These are phyloP conservation scores for Tenualosa ilisha DNA, from an alignment of 2,797 vertebrate species.

Conservation along the genomic window DNA sequence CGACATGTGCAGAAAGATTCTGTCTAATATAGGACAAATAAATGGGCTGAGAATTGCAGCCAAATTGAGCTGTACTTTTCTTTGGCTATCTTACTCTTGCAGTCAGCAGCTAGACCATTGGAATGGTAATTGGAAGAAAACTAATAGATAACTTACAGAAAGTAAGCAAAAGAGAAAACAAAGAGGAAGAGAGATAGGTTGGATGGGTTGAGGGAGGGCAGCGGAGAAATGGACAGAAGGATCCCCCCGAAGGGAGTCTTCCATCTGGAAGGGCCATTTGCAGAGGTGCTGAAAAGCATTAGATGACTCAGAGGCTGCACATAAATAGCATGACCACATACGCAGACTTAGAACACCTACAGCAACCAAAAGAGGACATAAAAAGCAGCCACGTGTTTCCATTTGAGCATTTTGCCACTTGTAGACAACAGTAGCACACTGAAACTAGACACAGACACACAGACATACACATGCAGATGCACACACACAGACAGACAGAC, in stretches of 20 bases:
- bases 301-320: neutral
- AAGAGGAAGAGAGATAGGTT: neutral
- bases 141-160: neutral
- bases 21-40: neutral
- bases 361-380: neutral
- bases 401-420: neutral
- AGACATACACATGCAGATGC: neutral
- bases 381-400: neutral
- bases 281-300: neutral
- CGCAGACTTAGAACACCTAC: neutral
- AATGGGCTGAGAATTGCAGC: neutral
- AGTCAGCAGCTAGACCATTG: neutral
- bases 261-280: conserved; percentile 22
- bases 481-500: conserved; percentile 8
- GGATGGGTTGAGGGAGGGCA: neutral
- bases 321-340: conserved; percentile 1
- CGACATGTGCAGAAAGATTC: neutral
- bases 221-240: conserved; percentile 2
- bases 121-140: neutral
- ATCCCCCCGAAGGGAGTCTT: conserved; percentile 1
- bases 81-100: neutral
- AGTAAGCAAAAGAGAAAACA: neutral
- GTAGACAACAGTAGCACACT: neutral
- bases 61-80: neutral
- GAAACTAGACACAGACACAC: neutral